Percentiles rank a stretch among this genome's conserved stretches.
phyloP scores from a whole-genome alignment of 2,113 vertebrate genomes.

The Nesogale talazaci region DNA sequence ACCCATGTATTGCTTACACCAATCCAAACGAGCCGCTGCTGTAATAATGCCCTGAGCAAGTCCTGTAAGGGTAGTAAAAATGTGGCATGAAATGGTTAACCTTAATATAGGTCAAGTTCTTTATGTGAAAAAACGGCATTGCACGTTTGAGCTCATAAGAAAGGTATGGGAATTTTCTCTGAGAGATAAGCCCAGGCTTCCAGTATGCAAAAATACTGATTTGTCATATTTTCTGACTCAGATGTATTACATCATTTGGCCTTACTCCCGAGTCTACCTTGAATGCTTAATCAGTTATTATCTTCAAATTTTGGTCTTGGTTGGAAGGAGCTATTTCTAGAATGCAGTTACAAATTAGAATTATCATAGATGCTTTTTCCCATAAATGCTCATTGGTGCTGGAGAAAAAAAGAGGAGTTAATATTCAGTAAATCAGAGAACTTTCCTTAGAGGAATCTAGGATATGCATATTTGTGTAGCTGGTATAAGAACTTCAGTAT shows the following conservation, averaged over 20 bases:
- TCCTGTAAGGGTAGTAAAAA: conserved; percentile 9
- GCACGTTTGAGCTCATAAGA: not conserved
- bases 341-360: not conserved
- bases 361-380: not conserved
- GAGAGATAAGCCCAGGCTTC: conserved; percentile 22
- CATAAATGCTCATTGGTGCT: not conserved
- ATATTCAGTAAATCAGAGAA: not conserved
- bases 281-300: conserved; percentile 28
- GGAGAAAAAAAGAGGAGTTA: not conserved
- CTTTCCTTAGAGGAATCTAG: not conserved
- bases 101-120: not conserved
- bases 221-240: conserved; percentile 58
- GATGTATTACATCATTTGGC: not conserved
- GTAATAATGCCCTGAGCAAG: not conserved
- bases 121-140: conserved; percentile 12
- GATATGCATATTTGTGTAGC: not conserved
- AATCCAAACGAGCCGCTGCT: conserved; percentile 29
- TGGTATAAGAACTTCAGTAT: not conserved
- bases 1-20: conserved; percentile 22
- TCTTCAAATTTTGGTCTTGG: not conserved
- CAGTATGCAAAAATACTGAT: conserved; percentile 39
- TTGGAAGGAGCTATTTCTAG: not conserved
- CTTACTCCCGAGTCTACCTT: conserved; percentile 31
- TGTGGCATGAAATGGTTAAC: not conserved
- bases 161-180: conserved; percentile 36